Conservation (phyloP, 2,888 invertebrate species). For the Electrophaes corylata region DNA sequence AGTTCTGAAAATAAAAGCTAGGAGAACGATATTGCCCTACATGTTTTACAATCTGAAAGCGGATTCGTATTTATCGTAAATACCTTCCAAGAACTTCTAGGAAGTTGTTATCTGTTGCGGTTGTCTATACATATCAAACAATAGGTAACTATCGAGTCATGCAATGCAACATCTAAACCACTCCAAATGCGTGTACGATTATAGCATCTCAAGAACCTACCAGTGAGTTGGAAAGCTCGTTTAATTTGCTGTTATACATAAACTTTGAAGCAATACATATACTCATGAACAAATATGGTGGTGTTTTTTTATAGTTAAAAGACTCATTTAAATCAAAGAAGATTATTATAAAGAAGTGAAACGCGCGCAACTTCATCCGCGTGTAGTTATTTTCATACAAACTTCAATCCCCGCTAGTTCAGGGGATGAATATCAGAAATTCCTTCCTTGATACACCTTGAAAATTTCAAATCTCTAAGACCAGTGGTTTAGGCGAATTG, state of each 20-base stretch:
- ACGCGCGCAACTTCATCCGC: too few relatives aligned
- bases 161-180: constrained; percentile 10
- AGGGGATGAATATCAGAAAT: too few relatives aligned
- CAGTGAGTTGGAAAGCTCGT: neutral
- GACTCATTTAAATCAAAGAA: neutral
- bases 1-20: neutral
- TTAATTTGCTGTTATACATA: neutral
- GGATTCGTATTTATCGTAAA: neutral
- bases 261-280: neutral
- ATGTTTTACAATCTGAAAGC: too few relatives aligned
- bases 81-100: neutral
- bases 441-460: too few relatives aligned
- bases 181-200: constrained; percentile 6
- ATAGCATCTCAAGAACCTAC: neutral
- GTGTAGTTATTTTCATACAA: too few relatives aligned
- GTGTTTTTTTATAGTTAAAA: neutral
- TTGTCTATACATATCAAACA: neutral
- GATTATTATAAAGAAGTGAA: too few relatives aligned
- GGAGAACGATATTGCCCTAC: too few relatives aligned
- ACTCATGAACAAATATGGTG: neutral
- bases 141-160: neutral
- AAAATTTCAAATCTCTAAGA: too few relatives aligned
- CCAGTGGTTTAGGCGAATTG: too few relatives aligned
- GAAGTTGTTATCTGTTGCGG: neutral
- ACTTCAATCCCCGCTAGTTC: too few relatives aligned